These are phyloP conservation scores for Gorsachius goisagi DNA, from an alignment of 2,113 vertebrate species.

Conservation along the genomic window DNA sequence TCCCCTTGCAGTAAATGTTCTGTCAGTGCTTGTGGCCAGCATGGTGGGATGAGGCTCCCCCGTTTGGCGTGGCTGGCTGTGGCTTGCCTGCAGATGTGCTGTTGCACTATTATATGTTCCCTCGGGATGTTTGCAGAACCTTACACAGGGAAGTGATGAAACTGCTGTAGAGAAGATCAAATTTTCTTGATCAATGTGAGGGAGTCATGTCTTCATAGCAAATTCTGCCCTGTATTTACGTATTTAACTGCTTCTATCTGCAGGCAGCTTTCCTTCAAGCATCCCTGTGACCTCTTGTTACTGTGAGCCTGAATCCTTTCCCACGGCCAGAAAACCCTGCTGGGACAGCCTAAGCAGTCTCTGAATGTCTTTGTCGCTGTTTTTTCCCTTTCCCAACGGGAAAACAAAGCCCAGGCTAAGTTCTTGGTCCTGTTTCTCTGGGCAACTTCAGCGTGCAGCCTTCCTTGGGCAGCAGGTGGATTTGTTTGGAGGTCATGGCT, in stretches of 20 bases:
- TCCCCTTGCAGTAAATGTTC: rapidly evolving
- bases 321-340: background rate
- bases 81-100: background rate
- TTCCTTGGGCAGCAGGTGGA: background rate
- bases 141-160: background rate
- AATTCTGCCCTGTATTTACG: background rate
- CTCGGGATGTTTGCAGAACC: rapidly evolving
- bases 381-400: background rate
- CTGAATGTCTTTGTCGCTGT: background rate
- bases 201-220: background rate
- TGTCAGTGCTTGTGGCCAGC: rapidly evolving
- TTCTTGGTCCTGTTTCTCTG: background rate
- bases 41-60: background rate
- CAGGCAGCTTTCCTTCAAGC: background rate
- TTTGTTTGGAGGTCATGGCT: no score
- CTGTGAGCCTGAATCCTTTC: background rate
- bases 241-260: background rate
- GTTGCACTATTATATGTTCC: rapidly evolving
- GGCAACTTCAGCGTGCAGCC: rapidly evolving
- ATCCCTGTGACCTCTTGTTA: background rate
- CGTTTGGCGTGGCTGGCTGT: rapidly evolving
- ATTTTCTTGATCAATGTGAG: background rate
- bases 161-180: background rate
- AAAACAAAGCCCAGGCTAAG: background rate
- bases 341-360: background rate